These are phyloP conservation scores for Ramphastos sulfuratus DNA, from an alignment of 2,113 vertebrate genomes.

Conservation along the genomic window DNA sequence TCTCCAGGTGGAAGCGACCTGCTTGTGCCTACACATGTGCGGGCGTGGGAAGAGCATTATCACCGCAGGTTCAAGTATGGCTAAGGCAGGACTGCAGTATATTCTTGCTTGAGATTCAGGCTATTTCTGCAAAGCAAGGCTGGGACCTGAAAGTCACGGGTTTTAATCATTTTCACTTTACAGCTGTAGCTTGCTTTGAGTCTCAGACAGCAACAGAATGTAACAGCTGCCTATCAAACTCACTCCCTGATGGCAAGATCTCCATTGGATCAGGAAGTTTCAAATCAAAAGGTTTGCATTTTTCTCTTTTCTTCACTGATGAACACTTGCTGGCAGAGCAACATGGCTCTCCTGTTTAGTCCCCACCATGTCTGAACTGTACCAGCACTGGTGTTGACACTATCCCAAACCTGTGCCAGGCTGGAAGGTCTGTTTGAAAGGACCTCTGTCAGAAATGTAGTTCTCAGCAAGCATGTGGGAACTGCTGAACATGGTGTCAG, in stretches of 20 bases:
- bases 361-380: neutral
- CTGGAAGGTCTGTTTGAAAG: neutral
- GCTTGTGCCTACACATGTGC: neutral
- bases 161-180: neutral
- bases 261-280: neutral
- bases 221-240: neutral
- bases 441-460: neutral
- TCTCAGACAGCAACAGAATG: neutral
- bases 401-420: neutral
- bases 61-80: rapidly evolving
- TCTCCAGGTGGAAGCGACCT: neutral
- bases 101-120: neutral
- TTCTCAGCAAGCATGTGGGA: neutral
- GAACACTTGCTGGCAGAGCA: neutral
- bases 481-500: neutral
- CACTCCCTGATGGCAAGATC: neutral
- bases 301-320: neutral
- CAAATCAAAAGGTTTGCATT: neutral
- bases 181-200: rapidly evolving
- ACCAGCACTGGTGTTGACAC: neutral
- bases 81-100: neutral
- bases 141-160: neutral
- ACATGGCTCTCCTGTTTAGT: neutral
- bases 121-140: neutral
- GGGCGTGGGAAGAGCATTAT: neutral